Percentiles rank a stretch among this genome's conserved stretches.
Evolutionary conservation across 2,888 invertebrate species (phyloP).

Genomic region (Drosophila longiperda): DNA sequence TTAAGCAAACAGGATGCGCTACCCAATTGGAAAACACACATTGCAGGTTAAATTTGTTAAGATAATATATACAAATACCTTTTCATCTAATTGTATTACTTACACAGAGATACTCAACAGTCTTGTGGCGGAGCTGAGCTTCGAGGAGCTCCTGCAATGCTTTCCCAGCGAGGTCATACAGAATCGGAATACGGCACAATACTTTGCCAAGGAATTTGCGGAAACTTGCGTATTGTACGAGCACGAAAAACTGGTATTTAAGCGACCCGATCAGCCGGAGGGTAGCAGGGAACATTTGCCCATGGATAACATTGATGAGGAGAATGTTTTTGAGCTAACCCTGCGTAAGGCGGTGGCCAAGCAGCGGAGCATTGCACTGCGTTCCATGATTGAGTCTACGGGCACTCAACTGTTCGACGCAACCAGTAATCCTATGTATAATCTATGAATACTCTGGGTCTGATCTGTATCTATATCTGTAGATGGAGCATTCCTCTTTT

Average conservation of each 20-base stretch:
- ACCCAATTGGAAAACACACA: conserved; percentile 81
- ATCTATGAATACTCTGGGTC: conserved; percentile 64
- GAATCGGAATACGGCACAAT: conserved; percentile 76
- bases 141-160: conserved; percentile 83
- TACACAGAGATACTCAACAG: conserved; percentile 82
- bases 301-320: conserved; percentile 84
- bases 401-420: conserved; percentile 86
- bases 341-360: conserved; percentile 86
- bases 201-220: conserved; percentile 75
- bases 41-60: conserved; percentile 68
- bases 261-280: conserved; percentile 39
- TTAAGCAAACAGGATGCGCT: conserved; percentile 81
- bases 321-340: conserved; percentile 83
- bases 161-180: conserved; percentile 83
- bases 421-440: conserved; percentile 84
- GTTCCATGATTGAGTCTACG: conserved; percentile 87
- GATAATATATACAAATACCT: background rate
- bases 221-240: conserved; percentile 74
- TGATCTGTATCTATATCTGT: background rate
- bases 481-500: conserved; percentile 43
- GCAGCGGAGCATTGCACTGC: conserved; percentile 87
- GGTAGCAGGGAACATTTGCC: conserved; percentile 74
- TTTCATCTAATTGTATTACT: background rate
- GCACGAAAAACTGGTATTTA: conserved; percentile 72
- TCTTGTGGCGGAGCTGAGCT: conserved; percentile 81